Evolutionary conservation across 2,113 vertebrate genomes (phyloP).

Genomic region (Arenaria interpres): DNA sequence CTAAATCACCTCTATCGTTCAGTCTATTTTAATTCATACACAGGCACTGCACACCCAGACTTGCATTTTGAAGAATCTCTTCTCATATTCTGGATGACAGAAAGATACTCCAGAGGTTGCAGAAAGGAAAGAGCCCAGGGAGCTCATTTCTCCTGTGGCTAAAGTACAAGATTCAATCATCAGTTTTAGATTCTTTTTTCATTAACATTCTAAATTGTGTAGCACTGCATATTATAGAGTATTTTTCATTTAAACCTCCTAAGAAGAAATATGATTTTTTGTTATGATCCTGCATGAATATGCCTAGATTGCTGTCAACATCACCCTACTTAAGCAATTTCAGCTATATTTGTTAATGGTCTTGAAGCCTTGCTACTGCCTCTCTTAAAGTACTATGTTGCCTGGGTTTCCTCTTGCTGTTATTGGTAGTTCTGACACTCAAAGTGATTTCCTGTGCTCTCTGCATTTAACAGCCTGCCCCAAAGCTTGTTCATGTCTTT

Average conservation of each 20-base stretch:
- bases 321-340: not conserved
- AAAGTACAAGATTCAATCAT: conserved; percentile 1
- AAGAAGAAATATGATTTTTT: not conserved
- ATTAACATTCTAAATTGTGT: conserved; percentile 16
- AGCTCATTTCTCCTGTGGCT: conserved; percentile 5
- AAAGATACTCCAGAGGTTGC: conserved; percentile 10
- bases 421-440: not conserved
- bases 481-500: not conserved
- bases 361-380: not conserved
- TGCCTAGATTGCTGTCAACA: not conserved
- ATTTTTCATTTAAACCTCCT: not conserved
- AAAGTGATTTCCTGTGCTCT: not conserved
- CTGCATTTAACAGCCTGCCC: not conserved
- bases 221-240: not conserved
- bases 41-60: not conserved
- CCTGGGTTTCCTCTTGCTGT: not conserved
- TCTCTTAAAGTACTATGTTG: not conserved
- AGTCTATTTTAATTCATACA: conserved; percentile 39
- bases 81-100: conserved; percentile 43
- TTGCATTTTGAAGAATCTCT: conserved; percentile 32
- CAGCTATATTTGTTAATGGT: not conserved
- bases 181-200: not conserved
- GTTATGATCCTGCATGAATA: not conserved
- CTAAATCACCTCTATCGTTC: not conserved
- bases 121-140: not conserved